Conservation (phyloP, 2,113 vertebrate genomes). For the Erythrocebus patas region DNA sequence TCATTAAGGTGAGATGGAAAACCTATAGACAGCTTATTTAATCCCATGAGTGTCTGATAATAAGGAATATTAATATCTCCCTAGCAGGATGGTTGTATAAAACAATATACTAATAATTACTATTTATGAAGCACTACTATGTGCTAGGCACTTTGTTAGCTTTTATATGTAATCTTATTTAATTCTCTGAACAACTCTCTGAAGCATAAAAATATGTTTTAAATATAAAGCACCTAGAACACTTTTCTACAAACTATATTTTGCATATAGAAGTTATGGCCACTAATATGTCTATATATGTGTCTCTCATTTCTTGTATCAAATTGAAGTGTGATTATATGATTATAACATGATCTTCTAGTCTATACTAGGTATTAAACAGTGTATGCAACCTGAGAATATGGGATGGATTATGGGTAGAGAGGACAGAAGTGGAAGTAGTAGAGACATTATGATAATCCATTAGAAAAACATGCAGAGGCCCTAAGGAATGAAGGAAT, state of each 20-base stretch:
- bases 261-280: not conserved
- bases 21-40: not conserved
- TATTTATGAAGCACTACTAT: not conserved
- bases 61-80: not conserved
- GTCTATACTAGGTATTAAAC: not conserved
- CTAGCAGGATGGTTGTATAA: not conserved
- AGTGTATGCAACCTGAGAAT: not conserved
- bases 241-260: not conserved
- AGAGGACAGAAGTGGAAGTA: not conserved
- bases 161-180: conserved; percentile 2
- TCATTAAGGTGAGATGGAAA: not conserved
- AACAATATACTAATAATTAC: not conserved
- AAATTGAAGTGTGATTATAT: not conserved
- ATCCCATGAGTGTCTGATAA: not conserved
- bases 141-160: not conserved
- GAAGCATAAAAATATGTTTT: not conserved
- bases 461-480: not conserved
- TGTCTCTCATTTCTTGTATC: not conserved
- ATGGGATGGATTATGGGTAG: not conserved
- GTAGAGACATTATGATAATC: not conserved
- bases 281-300: not conserved
- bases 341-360: not conserved
- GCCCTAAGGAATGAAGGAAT: not conserved
- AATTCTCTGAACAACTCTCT: not conserved
- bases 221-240: not conserved